These are phyloP conservation scores for Gymnosoma rotundatum DNA, from an alignment of 2,888 invertebrate genomes.

Conservation along the genomic window DNA sequence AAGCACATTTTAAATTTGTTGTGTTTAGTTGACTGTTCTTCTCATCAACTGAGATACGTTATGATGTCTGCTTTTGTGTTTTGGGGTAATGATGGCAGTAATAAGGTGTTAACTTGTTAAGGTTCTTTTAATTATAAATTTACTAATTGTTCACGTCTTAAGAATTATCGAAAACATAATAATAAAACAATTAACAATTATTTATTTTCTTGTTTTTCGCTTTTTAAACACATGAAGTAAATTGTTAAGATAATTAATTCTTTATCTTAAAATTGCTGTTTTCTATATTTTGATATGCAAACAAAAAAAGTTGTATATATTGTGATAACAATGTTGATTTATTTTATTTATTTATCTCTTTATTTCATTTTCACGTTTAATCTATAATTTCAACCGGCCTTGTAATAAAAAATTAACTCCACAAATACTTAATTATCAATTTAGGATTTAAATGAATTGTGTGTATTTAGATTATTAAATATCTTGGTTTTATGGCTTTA, in stretches of 20 bases:
- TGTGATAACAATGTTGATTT: slow-evolving; percentile 48
- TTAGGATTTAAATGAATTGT: not conserved
- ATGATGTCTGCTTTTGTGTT: not conserved
- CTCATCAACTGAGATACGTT: too few species aligned
- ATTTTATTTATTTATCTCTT: not conserved
- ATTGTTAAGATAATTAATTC: slow-evolving; percentile 47
- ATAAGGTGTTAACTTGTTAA: slow-evolving; percentile 61
- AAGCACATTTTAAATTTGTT: too few species aligned
- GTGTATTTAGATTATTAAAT: not conserved
- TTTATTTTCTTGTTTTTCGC: slow-evolving; percentile 28
- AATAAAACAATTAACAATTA: slow-evolving; percentile 11
- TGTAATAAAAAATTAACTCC: slow-evolving; percentile 44
- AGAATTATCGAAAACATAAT: slow-evolving; percentile 52
- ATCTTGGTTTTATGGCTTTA: not conserved
- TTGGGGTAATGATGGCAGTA: not conserved
- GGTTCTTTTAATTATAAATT: slow-evolving; percentile 50
- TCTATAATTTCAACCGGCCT: slow-evolving; percentile 50
- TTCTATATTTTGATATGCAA: not conserved
- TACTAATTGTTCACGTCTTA: slow-evolving; percentile 58
- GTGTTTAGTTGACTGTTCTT: too few species aligned
- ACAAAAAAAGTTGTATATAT: slow-evolving; percentile 11
- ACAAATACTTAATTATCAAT: slow-evolving; percentile 32
- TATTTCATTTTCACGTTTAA: slow-evolving; percentile 13
- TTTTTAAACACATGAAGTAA: slow-evolving; percentile 42
- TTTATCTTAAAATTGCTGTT: slow-evolving; percentile 43